phyloP scores from a whole-genome alignment of 2,113 vertebrate genomes.

The Planiliza haematocheilus region DNA sequence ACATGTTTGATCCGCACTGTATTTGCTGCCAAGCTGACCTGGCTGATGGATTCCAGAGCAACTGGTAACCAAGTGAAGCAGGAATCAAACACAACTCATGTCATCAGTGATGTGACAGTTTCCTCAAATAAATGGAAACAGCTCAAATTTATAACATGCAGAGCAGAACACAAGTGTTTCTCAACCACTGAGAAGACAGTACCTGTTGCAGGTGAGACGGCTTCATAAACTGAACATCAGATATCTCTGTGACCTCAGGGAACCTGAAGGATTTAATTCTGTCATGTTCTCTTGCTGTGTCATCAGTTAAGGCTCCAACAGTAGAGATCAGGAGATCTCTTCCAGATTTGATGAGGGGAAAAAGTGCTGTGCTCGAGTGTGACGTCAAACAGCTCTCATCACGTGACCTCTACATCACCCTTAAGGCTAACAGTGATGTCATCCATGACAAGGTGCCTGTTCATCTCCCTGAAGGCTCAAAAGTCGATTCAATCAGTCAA shows the following conservation, averaged over 20 bases:
- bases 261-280: not conserved
- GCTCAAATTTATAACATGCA: conserved; percentile 53
- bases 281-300: conserved; percentile 1
- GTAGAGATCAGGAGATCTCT: conserved; percentile 72
- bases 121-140: conserved; percentile 23
- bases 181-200: not conserved
- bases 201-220: conserved; percentile 35
- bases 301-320: conserved; percentile 33
- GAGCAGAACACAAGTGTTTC: conserved; percentile 71
- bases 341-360: conserved; percentile 28
- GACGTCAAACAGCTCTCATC: conserved; percentile 51
- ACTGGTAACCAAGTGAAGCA: rapidly evolving
- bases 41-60: conserved; percentile 7
- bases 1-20: conserved; percentile 62
- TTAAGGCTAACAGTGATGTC: conserved; percentile 14
- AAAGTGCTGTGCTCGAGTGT: conserved; percentile 64
- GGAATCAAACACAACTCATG: not conserved
- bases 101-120: conserved; percentile 38
- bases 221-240: not conserved
- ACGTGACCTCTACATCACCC: conserved; percentile 55
- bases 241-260: not conserved
- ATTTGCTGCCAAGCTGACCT: conserved; percentile 47
- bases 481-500: conserved; percentile 45
- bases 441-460: conserved; percentile 31
- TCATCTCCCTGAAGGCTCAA: conserved; percentile 36